A percentile compares a stretch with the other conserved stretches of the same genome.
Conservation (phyloP, 2,113 vertebrate species). For the Columba livia region DNA sequence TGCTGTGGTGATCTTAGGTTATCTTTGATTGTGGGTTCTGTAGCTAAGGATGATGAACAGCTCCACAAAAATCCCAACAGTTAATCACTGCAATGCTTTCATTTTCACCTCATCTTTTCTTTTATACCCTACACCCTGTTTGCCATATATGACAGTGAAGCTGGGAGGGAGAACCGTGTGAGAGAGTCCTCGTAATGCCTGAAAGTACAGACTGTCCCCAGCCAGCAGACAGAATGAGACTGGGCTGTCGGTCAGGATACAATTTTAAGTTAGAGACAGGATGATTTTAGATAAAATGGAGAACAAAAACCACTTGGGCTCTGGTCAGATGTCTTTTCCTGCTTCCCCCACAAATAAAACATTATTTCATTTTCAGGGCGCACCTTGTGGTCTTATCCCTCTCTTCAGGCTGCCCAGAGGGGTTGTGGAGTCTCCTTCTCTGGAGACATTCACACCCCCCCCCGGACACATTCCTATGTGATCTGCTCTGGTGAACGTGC, state of each 20-base stretch:
- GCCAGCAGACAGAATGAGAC: constrained; percentile 7
- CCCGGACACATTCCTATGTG: too few species aligned
- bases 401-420: background rate
- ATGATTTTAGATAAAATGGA: background rate
- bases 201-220: background rate
- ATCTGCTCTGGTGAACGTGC: too few species aligned
- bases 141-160: background rate
- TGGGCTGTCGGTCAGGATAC: background rate
- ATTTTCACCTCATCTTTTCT: background rate
- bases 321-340: background rate
- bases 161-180: background rate
- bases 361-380: background rate
- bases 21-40: background rate
- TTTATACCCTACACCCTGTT: background rate
- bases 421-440: too few species aligned
- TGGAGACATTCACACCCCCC: too few species aligned
- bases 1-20: background rate
- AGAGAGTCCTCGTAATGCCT: background rate
- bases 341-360: background rate
- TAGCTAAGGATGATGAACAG: background rate
- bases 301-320: background rate
- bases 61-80: background rate
- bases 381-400: background rate
- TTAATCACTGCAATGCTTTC: background rate
- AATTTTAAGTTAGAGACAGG: background rate